phyloP scores from a whole-genome alignment of 92 coral and sea anemone genomes.

The Meandrina meandrites region DNA sequence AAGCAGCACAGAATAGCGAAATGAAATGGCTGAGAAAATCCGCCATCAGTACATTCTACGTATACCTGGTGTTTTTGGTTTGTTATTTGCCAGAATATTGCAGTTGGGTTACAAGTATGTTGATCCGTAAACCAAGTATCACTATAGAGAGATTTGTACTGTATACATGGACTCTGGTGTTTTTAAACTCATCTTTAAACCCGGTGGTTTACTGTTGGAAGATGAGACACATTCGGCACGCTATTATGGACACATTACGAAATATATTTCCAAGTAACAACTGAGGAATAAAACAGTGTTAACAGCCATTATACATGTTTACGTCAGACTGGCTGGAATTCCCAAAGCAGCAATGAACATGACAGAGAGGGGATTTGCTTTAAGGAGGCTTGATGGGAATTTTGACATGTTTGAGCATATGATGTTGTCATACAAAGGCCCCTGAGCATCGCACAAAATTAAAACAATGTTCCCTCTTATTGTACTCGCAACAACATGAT shows the following conservation, averaged over 20 bases:
- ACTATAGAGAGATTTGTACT: neutral
- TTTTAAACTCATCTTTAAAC: neutral
- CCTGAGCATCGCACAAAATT: too few species aligned
- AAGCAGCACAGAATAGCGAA: neutral
- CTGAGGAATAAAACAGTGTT: neutral
- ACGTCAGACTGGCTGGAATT: too few species aligned
- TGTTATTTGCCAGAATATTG: neutral
- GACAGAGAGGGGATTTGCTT: too few species aligned
- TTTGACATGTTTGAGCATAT: too few species aligned
- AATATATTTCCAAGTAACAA: neutral
- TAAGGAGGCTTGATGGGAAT: too few species aligned
- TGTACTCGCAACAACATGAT: too few species aligned
- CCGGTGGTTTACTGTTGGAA: neutral
- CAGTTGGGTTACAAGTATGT: neutral
- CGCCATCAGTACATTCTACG: neutral
- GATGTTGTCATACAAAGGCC: too few species aligned
- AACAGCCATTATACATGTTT: too few species aligned
- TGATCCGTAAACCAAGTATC: neutral
- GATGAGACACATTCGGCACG: neutral
- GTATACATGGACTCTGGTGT: neutral
- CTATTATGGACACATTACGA: neutral
- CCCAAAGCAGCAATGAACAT: too few species aligned
- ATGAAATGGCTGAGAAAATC: neutral
- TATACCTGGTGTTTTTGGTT: neutral
- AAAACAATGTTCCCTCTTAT: too few species aligned